Evolutionary conservation across 2,113 vertebrate genomes (phyloP).

Genomic region (Heterocephalus glaber): DNA sequence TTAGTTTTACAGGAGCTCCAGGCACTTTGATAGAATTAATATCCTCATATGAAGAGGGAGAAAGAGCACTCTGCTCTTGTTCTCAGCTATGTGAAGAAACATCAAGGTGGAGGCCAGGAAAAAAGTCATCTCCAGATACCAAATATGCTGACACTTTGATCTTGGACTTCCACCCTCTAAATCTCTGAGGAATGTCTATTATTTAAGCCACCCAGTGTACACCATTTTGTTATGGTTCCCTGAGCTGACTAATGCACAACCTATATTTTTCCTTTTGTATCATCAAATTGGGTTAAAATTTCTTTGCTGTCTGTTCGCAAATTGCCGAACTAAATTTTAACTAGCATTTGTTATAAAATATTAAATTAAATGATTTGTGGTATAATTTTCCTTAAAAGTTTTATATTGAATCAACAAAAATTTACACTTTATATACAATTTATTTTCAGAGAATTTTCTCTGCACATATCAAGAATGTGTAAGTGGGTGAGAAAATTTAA

Average conservation of each 20-base stretch:
- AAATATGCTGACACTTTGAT: not conserved
- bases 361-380: not conserved
- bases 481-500: not conserved
- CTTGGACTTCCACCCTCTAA: not conserved
- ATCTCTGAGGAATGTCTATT: not conserved
- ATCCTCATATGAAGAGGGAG: not conserved
- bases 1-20: not conserved
- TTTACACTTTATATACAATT: not conserved
- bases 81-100: not conserved
- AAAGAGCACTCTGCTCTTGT: not conserved
- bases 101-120: not conserved
- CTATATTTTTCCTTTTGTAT: not conserved
- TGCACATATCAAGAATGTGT: not conserved
- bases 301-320: not conserved
- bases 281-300: not conserved
- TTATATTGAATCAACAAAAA: not conserved
- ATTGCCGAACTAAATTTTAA: not conserved
- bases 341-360: not conserved
- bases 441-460: not conserved
- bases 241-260: not conserved
- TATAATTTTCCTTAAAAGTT: not conserved
- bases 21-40: accelerated
- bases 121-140: accelerated
- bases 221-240: accelerated
- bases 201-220: not conserved